Conservation (phyloP, 1,140 invertebrate genomes). For the Drosophila triauraria region DNA sequence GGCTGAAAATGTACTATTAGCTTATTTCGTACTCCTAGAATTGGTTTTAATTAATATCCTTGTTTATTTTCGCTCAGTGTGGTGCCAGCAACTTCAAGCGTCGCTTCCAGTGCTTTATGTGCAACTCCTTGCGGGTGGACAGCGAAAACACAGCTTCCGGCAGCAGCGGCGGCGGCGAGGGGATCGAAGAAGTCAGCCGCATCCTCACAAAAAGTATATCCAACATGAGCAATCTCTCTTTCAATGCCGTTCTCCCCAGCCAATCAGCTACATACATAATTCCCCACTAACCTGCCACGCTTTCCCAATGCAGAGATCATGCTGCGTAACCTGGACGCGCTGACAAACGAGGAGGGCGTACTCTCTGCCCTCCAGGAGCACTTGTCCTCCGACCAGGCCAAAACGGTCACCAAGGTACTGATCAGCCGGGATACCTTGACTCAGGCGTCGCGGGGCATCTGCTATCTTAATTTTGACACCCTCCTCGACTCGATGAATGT, state of each 20-base stretch:
- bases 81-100: constrained; percentile 96
- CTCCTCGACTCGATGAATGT: constrained; percentile 93
- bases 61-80: constrained; percentile 88
- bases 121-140: constrained; percentile 92
- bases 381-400: constrained; percentile 89
- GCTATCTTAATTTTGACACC: constrained; percentile 93
- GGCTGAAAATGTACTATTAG: too few species aligned
- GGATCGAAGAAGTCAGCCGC: constrained; percentile 93
- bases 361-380: constrained; percentile 89
- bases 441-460: constrained; percentile 92
- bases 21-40: too few species aligned
- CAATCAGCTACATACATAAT: constrained; percentile 19
- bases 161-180: constrained; percentile 90
- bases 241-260: constrained; percentile 44
- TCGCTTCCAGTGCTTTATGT: constrained; percentile 95
- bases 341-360: constrained; percentile 94
- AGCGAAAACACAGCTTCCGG: constrained; percentile 86
- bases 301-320: constrained; percentile 89
- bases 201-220: constrained; percentile 94
- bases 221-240: constrained; percentile 48
- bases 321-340: constrained; percentile 92
- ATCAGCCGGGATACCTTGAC: constrained; percentile 93
- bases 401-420: constrained; percentile 89
- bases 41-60: not conserved
- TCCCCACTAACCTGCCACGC: constrained; percentile 41